Base-by-base conservation (phyloP, 2,113 vertebrate genomes). In the Pitta sordida region DNA sequence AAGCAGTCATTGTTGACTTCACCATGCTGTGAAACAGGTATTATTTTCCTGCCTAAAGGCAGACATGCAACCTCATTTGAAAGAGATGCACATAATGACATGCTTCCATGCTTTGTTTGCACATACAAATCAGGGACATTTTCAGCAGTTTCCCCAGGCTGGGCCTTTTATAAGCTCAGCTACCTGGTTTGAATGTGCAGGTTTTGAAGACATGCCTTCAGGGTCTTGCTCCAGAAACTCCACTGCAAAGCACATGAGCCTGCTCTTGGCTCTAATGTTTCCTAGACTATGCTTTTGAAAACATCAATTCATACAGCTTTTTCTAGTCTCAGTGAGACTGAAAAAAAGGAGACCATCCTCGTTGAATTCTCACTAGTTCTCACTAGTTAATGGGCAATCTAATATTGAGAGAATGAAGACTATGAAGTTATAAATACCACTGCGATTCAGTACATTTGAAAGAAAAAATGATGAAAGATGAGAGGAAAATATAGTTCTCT, bases 381-480 rank as follows among this genome's bases (percentile, higher is more conserved):
- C n/a, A n/a, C n/a, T n/a, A n/a, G n/a, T n/a, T 90, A 88, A 88
- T 48, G 58, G 83, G 64, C 65, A 91, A 93, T 93, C 89, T 93
- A 90, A 86, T 81, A 76, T 6, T 15, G 88, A 71, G 69, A 36
- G 48, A 93, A 94, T 29, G 59, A 49, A 87, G 80, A 58, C 70
- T 60, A 32, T 23, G 30, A 92, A 86, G 68, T 60, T 77, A 39
- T 88, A 95, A 93, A 94, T 83, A 90, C 67, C 89, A 83, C 2
- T 90, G 81, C 7, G 1, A 81, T 69, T 83, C 67, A 53, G 76
- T 55, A 60, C 55, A 39, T 78, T 86, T 88, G 62, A 93, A 86
- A 90, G 58, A 70, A 94, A 78, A 67, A 65, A 64, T 52, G 53
- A 39, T 81, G 87, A 67, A 62, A 86, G 65, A 83, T 68, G 53